phyloP scores from a whole-genome alignment of 1,140 invertebrate genomes.

The Physella acuta region DNA sequence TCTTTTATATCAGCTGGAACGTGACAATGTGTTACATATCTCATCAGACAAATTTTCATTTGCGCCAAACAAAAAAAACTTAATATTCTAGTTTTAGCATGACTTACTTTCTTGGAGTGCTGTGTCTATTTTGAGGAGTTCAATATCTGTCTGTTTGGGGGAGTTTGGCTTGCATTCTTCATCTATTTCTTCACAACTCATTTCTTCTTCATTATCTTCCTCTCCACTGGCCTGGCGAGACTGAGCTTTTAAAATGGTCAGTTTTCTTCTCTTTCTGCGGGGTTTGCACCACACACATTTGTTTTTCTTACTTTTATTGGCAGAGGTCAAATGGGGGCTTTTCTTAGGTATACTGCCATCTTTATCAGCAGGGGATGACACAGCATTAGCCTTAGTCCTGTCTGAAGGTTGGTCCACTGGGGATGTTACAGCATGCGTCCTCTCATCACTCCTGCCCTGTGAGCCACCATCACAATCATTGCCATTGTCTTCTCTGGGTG shows the following conservation, averaged over 20 bases:
- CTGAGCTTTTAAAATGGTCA: neutral
- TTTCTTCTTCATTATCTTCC: conserved; percentile 27
- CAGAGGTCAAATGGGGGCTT: conserved; percentile 7
- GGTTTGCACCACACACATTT: conserved; percentile 26
- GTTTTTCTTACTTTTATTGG: conserved; percentile 17
- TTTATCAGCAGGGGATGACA: no score
- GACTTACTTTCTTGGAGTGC: conserved; percentile 2
- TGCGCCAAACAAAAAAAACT: no score
- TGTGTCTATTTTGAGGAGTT: conserved; percentile 7
- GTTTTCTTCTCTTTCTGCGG: conserved; percentile 17
- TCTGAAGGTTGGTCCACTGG: no score
- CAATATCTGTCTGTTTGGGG: neutral
- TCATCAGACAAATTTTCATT: no score
- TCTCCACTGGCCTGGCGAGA: conserved; percentile 23
- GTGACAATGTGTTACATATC: no score
- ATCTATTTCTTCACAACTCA: conserved; percentile 21
- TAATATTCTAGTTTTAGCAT: no score
- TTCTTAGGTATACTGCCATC: neutral
- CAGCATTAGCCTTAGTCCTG: no score
- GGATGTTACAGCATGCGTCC: no score
- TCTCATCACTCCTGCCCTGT: no score
- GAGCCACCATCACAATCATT: no score
- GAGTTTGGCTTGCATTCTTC: conserved; percentile 1
- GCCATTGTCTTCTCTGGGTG: conserved; percentile 1
- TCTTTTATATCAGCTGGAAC: neutral